Base-by-base conservation (phyloP, 1,140 invertebrate species). In the Nomia melanderi region DNA sequence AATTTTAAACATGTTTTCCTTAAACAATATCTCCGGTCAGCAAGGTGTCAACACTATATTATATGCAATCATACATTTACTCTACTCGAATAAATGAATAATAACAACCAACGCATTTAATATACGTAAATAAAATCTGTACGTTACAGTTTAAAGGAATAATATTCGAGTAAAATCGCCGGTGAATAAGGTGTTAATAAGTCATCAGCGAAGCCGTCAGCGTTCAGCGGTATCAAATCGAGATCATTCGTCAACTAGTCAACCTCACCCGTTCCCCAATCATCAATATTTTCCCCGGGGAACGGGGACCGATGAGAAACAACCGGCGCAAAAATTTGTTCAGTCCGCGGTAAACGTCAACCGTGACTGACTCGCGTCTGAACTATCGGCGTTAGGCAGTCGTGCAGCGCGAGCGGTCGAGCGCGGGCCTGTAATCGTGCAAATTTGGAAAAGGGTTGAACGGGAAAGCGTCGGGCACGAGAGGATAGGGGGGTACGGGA, bases 391-490 rank as follows among this genome's bases (percentile, higher is more conserved):
- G 63, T 29, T 57, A n/a, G n/a, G n/a, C n/a, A n/a, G n/a, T n/a
- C n/a, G n/a, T n/a, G n/a, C n/a, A n/a, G n/a, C n/a, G n/a, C n/a
- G n/a, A 56, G 25, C 64, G 27, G 25, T 9, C 63, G 62, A n/a
- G 20, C 29, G 41, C 17, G 1, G 4, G 47, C 57, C 81, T 83
- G 81, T 82, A 79, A 83, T 83, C 77, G 62, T 56, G 77, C 31
- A 76, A 83, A 83, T 83, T 83, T 83, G 76, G 66, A 78, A 81
- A 81, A 84, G 78, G 72, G 78, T 36, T 36, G 79, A 63, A 71
- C 56, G 54, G 41, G 20, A 53, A 36, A 53, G 65, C 63, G 57
- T 74, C n/a, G 54, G 11, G 67, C 20, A 31, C 1, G 0, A 56
- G 12, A 12, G n/a, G 23, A 17, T 4, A 17, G 29, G 5, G 44